Evolutionary conservation across 2,113 vertebrate species (phyloP).

Genomic region (Nestor notabilis): DNA sequence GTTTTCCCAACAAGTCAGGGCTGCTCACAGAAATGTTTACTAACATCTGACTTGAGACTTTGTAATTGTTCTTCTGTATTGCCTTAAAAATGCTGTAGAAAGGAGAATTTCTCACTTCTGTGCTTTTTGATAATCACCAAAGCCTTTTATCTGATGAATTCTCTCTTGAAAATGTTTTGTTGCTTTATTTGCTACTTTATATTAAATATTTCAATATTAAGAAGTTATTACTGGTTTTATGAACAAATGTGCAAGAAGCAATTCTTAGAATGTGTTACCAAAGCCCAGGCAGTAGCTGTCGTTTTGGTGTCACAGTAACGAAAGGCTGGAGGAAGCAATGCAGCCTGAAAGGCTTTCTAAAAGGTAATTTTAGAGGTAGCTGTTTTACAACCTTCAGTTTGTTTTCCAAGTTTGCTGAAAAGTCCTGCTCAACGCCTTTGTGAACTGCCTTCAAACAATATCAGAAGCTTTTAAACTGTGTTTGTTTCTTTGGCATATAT

Average conservation of each 20-base stretch:
- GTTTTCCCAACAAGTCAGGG: background rate
- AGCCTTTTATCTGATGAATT: background rate
- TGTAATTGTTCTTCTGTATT: background rate
- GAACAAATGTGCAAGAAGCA: background rate
- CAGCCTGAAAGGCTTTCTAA: background rate
- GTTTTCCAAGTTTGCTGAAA: background rate
- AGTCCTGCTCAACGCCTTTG: background rate
- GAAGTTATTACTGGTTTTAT: background rate
- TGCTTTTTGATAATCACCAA: background rate
- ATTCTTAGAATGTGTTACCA: background rate
- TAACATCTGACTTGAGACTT: background rate
- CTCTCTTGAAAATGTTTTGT: background rate
- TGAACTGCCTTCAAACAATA: background rate
- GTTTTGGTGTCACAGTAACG: rapidly evolving
- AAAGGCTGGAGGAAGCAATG: background rate
- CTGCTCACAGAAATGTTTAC: background rate
- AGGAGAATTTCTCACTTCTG: background rate
- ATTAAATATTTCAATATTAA: background rate
- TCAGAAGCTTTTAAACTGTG: background rate
- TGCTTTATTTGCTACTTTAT: background rate
- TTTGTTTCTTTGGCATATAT: background rate
- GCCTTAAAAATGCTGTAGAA: background rate
- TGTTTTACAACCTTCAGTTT: background rate
- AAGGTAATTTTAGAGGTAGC: background rate
- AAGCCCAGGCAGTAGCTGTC: background rate